These are phyloP conservation scores for Globia sparganii DNA, from an alignment of 2,888 invertebrate species.

Conservation along the genomic window DNA sequence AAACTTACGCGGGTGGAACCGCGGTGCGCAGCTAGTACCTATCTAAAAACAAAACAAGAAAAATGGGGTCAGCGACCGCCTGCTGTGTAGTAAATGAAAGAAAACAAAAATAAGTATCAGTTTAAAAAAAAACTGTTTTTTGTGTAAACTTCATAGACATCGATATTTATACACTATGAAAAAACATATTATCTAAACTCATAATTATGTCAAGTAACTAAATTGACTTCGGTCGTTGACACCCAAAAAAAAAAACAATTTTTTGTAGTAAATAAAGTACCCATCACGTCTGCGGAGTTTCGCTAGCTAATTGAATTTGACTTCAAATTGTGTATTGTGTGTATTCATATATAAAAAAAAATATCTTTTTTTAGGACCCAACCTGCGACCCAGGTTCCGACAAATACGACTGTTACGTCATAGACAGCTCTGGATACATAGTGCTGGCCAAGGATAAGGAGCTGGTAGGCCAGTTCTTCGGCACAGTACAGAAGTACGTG, in stretches of 20 bases:
- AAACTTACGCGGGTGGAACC: no score
- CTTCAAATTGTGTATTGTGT: background rate
- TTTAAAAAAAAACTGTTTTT: background rate
- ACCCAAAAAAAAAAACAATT: background rate
- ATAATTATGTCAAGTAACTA: background rate
- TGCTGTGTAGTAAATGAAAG: background rate
- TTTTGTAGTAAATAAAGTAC: background rate
- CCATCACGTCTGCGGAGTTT: background rate
- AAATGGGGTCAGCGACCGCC: no score
- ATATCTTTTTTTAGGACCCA: constrained; percentile 74
- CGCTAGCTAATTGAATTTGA: background rate
- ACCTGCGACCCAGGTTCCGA: constrained; percentile 88
- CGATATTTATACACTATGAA: background rate
- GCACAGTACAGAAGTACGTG: constrained; percentile 92
- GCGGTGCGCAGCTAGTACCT: no score
- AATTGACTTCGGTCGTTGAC: no score
- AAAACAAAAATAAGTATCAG: no score
- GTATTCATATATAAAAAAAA: background rate
- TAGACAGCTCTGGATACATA: constrained; percentile 97
- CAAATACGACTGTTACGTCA: constrained; percentile 95
- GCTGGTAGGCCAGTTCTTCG: constrained; percentile 96
- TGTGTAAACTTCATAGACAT: background rate
- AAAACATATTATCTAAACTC: background rate
- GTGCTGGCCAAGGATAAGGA: constrained; percentile 92
- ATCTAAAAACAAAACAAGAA: background rate